phyloP scores from a whole-genome alignment of 2,113 vertebrate species.

The Neofelis nebulosa region DNA sequence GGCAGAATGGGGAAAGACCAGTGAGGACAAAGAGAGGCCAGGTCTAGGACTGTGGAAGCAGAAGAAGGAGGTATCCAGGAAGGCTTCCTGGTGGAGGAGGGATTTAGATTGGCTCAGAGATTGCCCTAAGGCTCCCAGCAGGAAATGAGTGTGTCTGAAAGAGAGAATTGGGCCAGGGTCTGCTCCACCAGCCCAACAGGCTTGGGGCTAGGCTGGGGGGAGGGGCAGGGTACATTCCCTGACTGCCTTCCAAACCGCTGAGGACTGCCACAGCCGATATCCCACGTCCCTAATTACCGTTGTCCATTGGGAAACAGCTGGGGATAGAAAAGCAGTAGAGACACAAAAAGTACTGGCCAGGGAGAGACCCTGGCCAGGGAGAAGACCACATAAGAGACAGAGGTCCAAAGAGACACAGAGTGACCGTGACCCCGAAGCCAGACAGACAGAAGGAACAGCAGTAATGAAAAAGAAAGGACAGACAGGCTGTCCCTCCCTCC shows the following conservation, averaged over 20 bases:
- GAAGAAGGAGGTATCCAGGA: background rate
- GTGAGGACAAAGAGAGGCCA: background rate
- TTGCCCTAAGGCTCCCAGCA: background rate
- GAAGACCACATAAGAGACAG: background rate
- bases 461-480: background rate
- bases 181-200: background rate
- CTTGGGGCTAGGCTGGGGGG: background rate
- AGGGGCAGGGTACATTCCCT: accelerated
- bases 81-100: slow-evolving; percentile 17
- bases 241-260: background rate
- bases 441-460: background rate
- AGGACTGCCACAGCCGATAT: background rate
- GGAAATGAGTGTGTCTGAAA: background rate
- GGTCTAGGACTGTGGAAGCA: background rate
- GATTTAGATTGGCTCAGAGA: background rate
- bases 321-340: background rate
- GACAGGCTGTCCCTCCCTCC: background rate
- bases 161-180: background rate
- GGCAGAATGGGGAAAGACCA: background rate
- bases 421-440: background rate
- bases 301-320: background rate
- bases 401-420: background rate
- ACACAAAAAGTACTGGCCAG: background rate
- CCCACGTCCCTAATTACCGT: background rate
- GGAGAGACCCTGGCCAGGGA: background rate